Base-by-base conservation (phyloP, 2,113 vertebrate genomes). In the Paracanthobrama guichenoti region DNA sequence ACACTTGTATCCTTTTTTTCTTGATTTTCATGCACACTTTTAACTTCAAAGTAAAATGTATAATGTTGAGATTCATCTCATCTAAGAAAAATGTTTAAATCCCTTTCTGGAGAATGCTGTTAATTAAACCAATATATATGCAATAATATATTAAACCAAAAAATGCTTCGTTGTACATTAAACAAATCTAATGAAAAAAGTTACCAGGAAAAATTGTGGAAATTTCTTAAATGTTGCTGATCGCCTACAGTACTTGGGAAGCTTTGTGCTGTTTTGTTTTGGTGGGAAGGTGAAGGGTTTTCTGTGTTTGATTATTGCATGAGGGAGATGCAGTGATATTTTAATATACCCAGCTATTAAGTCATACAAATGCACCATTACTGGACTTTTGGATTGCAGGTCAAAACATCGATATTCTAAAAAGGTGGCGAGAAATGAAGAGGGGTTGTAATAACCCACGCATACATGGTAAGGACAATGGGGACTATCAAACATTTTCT, bases 351-450 rank as follows among this genome's bases (percentile, higher is more conserved):
- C 6, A 39, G 39, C 39, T 39, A 7, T 39, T 7, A 39, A 39
- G 39, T 39, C 39, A 39, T 39, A 39, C 39, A 39, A 0, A 39
- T 39, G 39, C 39, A 39, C 39, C 13, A 44, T 55, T 73, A 20
- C 39, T 80, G 59, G 20, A 85, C 86, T 90, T 81, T 89, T 92
- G 88, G 86, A 67, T 94, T 94, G 28, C 93, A 93, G 92, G 86
- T 18, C 22, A 88, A 0, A 9, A 53, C 64, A 1, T 22, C 2
- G 2, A 9, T 28, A 0, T 48, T 64, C 79, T 53, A 0, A 71
- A 18, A 83, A 62, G 31, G 86, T 79, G 26, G 1, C 78, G 6
- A 87, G 85, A 24, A 7, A 28, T 20, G 85, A 46, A 75, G 91
- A 89, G 0, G 14, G 1, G 1, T 31, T 16, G 12, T 85, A 82